Conservation (phyloP, 2,113 vertebrate genomes). For the Marcusenius ussheri region DNA sequence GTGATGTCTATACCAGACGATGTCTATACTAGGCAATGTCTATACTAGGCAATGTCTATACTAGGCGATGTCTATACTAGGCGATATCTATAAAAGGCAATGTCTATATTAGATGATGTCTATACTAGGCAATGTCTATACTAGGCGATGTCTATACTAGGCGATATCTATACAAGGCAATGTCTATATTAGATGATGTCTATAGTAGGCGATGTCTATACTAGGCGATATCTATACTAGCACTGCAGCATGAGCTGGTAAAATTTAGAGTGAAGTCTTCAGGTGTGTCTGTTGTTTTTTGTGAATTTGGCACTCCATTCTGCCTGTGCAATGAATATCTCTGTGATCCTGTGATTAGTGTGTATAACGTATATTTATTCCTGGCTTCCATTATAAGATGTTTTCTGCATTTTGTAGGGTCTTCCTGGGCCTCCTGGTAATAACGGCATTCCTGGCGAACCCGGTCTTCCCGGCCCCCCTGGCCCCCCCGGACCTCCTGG, state of each 20-base stretch:
- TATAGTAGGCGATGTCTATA: background rate
- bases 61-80: background rate
- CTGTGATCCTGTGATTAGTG: background rate
- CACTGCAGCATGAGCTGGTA: background rate
- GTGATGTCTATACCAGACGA: background rate
- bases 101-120: background rate
- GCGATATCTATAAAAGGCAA: background rate
- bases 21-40: background rate
- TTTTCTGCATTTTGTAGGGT: conserved; percentile 62
- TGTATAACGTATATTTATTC: background rate
- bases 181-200: background rate
- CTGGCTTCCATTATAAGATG: background rate
- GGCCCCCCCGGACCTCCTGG: conserved; percentile 84
- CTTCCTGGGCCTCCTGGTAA: conserved; percentile 71
- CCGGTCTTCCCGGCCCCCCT: conserved; percentile 75
- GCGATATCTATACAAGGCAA: background rate
- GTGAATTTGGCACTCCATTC: background rate
- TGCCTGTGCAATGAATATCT: background rate
- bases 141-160: background rate
- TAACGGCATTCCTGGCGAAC: conserved; percentile 80
- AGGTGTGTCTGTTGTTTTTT: background rate
- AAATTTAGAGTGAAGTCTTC: background rate
- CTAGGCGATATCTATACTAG: background rate
- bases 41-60: background rate
- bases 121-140: background rate